A percentile compares a stretch with the other conserved stretches of the same genome.
Evolutionary conservation across 2,797 vertebrate species (phyloP).

Genomic region (Margarornis squamiger): DNA sequence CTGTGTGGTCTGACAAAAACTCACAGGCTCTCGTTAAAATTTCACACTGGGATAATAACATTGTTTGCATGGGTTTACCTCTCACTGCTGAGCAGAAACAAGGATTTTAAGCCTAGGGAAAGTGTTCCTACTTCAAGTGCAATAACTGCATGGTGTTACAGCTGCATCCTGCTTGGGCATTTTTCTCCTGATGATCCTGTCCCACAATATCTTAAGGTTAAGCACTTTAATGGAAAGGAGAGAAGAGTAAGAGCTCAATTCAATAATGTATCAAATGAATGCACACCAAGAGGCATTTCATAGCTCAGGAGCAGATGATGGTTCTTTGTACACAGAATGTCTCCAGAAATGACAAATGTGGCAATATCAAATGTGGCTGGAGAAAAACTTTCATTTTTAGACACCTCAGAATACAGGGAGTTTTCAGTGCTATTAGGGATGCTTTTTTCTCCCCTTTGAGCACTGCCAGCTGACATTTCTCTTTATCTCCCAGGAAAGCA

Average conservation of each 20-base stretch:
- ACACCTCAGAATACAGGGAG: not conserved
- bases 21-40: not conserved
- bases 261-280: not conserved
- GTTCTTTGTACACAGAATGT: not conserved
- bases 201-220: not conserved
- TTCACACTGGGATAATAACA: not conserved
- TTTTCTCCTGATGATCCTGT: not conserved
- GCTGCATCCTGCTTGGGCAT: not conserved
- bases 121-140: not conserved
- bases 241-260: not conserved
- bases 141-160: not conserved
- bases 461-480: not conserved
- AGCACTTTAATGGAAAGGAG: not conserved
- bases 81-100: not conserved
- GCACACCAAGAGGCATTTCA: not conserved
- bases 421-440: not conserved
- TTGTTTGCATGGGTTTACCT: not conserved
- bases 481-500: not conserved
- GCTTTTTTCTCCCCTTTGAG: not conserved
- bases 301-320: not conserved
- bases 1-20: not conserved
- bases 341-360: not conserved
- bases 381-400: not conserved
- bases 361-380: not conserved
- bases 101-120: not conserved